Evolutionary conservation across 2,888 invertebrate species (phyloP).

Genomic region (Drepanosiphum platanoidis): DNA sequence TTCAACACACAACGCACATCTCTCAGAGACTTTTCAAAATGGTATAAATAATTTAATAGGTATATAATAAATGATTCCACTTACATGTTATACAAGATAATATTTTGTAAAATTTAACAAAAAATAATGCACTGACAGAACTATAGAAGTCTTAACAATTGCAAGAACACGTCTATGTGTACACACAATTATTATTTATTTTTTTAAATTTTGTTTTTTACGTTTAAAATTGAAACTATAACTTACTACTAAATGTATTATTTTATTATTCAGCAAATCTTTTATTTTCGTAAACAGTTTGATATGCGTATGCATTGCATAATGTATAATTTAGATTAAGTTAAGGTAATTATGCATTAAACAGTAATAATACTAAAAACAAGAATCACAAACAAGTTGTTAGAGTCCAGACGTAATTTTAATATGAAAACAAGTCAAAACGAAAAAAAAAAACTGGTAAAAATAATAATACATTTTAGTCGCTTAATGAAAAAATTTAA

Average conservation of each 20-base stretch:
- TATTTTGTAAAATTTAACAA: not conserved
- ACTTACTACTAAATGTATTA: no score
- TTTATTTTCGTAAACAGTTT: not conserved
- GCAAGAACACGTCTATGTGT: not conserved
- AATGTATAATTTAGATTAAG: constrained; percentile 28
- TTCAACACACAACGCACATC: no score
- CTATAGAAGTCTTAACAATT: not conserved
- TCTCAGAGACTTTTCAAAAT: no score
- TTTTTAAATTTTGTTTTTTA: no score
- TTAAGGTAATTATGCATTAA: constrained; percentile 33
- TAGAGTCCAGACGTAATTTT: not conserved
- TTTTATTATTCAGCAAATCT: no score
- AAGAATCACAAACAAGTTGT: not conserved
- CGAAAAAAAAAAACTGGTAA: not conserved
- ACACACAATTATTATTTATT: not conserved
- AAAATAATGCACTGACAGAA: no score
- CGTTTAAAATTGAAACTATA: not conserved
- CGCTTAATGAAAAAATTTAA: not conserved
- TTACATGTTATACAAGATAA: no score
- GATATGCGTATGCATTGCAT: not conserved
- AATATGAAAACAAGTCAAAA: not conserved
- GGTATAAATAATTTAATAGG: no score
- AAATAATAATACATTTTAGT: not conserved
- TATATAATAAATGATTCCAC: no score
- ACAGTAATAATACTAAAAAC: constrained; percentile 8